Evolutionary conservation across 1,140 invertebrate genomes (phyloP), one percentile per base, ranked within the genome.

Genomic region (Brachionus paranguensis): DNA sequence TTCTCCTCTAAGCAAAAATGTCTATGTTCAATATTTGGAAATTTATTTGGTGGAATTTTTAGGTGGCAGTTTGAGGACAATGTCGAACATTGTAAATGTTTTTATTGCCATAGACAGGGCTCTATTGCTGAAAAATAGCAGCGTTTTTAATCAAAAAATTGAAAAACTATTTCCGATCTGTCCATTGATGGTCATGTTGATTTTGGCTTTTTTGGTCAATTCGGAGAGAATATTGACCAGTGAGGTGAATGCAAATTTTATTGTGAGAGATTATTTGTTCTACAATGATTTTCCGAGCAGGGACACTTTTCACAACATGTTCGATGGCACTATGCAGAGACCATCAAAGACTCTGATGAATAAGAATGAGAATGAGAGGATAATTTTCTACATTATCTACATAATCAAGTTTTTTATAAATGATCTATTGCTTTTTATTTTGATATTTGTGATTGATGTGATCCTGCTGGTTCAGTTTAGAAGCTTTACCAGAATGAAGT

Each of bases 221-320:
- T 72, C 37, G n/a, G 68, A 72, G 3, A 37, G 14, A 41, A 47
- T 76, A 3, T 29, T 76, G 10, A 50, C 72, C 17, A 37, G 27
- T 12, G 45, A 50, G 4, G 27, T 76, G 11, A 76, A 76, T n/a
- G n/a, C 24, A 4, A 37, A 37, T 37, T 50, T 27, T 29, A 12
- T 76, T 27, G 11, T 14, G 12, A 20, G 20, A 27, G 72, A 76
- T 14, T 50, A 50, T 24, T 50, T 47, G 20, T 45, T n/a, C 10
- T 76, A 76, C 20, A 50, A 29, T 27, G 72, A 76, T 50, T 76
- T 76, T 76, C 72, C 72, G 20, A 76, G 7, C 17, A 76, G 14
- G n/a, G 47, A 76, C 27, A 76, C 41, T 1, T 76, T 76, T 10
- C 17, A 43, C 1, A 72, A 72, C 20, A 43, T 72, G 17, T 72